Evolutionary conservation across 2,113 vertebrate genomes (phyloP).

Genomic region (Desmodus rotundus): DNA sequence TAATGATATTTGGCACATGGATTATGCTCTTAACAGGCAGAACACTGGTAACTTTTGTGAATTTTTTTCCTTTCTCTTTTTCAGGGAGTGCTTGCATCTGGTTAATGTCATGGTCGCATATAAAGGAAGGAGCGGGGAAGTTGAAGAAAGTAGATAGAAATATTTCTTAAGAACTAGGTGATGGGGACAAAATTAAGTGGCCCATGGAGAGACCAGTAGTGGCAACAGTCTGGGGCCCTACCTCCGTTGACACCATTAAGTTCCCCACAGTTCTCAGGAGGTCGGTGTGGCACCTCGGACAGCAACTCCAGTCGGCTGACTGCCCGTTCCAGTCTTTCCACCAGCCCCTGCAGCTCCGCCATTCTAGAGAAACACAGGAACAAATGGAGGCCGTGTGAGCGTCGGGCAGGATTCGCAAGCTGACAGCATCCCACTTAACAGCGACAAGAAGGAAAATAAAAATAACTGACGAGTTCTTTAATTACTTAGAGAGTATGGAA

Average conservation of each 20-base stretch:
- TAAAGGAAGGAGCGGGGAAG: neutral
- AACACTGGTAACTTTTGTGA: neutral
- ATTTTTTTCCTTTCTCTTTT: neutral
- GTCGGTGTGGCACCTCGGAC: slow-evolving; percentile 78
- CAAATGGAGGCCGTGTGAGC: neutral
- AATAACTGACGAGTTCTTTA: neutral
- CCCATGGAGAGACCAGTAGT: neutral
- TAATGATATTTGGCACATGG: neutral
- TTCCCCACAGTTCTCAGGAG: slow-evolving; percentile 74
- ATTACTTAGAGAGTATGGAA: neutral
- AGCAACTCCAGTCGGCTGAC: slow-evolving; percentile 91
- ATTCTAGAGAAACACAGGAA: slow-evolving; percentile 79
- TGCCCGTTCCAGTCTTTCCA: slow-evolving; percentile 92
- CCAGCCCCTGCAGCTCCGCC: slow-evolving; percentile 86
- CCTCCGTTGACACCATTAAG: slow-evolving; percentile 87
- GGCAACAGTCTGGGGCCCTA: slow-evolving; percentile 45
- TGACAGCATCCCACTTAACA: neutral
- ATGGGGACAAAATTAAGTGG: neutral
- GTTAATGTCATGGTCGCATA: neutral
- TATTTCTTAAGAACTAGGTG: neutral
- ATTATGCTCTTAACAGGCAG: neutral
- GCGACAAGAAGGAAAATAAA: neutral
- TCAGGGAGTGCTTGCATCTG: neutral
- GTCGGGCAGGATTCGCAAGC: neutral
- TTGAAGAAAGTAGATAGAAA: neutral